Evolutionary conservation across 2,888 invertebrate genomes (phyloP).

Genomic region (Ormyrus thymus): DNA sequence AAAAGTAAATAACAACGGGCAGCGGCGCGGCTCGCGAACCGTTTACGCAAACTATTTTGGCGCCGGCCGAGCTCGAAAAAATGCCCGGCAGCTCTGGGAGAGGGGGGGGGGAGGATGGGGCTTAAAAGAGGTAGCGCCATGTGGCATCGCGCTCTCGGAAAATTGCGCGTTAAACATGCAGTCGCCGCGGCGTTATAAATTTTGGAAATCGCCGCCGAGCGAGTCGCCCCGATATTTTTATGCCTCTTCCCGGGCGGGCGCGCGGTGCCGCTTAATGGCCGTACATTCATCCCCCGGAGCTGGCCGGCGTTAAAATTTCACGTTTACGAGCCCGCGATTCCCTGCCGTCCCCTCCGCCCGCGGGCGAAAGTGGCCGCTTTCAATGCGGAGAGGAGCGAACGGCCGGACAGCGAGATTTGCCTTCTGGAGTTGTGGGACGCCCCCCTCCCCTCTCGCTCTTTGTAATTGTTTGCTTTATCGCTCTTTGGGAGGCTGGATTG

Average conservation of each 20-base stretch:
- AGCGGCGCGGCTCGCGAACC: background rate
- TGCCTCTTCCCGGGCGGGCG: conserved; percentile 12
- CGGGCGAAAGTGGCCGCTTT: no score
- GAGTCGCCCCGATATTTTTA: conserved; percentile 42
- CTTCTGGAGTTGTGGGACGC: no score
- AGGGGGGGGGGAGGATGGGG: background rate
- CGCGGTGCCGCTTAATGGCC: conserved; percentile 34
- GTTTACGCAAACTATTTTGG: no score
- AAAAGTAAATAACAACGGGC: conserved; percentile 24
- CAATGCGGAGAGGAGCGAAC: no score
- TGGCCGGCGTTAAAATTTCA: conserved; percentile 47
- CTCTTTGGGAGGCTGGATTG: no score
- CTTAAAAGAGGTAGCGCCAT: conserved; percentile 14
- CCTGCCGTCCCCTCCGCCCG: no score
- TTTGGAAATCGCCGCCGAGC: conserved; percentile 22
- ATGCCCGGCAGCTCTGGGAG: no score
- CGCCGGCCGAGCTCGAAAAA: no score
- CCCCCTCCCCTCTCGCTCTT: no score
- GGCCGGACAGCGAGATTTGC: no score
- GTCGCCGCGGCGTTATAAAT: conserved; percentile 34
- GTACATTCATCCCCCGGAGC: conserved; percentile 44
- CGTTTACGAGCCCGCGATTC: conserved; percentile 34
- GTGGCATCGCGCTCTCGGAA: conserved; percentile 11
- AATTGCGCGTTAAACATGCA: conserved; percentile 32
- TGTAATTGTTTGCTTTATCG: no score